Evolutionary conservation across 2,113 vertebrate genomes (phyloP), one percentile per base, ranked within the genome.

Genomic region (Irena cyanogastra): DNA sequence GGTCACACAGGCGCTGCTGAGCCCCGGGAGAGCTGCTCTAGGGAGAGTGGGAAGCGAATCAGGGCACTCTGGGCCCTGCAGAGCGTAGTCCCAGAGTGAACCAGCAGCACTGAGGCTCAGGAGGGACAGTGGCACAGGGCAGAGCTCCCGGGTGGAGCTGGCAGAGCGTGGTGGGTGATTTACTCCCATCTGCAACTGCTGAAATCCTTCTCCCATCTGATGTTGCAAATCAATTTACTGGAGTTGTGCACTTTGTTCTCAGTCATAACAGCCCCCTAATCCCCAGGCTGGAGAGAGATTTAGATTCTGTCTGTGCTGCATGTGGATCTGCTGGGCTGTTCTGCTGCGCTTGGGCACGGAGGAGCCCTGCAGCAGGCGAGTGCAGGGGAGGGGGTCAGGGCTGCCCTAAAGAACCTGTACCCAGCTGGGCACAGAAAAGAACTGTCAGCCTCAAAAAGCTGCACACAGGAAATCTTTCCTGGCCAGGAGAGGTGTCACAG

Each of bases 191-290:
- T 49, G 94, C 0, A 0, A 8, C 78, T 9, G 66, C 71, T 53
- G 2, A 83, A 95, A 86, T 52, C 85, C 88, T 90, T 65, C 65
- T 66, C 47, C 68, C 44, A 3, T 81, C 90, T 81, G 83, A 93
- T 77, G 91, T 4, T 70, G 88, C 80, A 71, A 11, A 89, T 91
- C 79, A 33, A 2, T 92, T 52, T 70, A 57, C 76, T 74, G 91
- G 86, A 83, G 91, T 94, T 71, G 94, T 70, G 86, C 80, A 52
- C 83, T 89, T 95, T 75, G 80, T 93, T 89, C 89, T 94, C 90
- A 22, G 80, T 59, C 35, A 28, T 47, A 83, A 93, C 83, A 95
- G 59, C 56, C 56, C 72, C 72, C 61, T 95, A 87, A 94, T 95
- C 93, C 96, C 80, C 4, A 6, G 86, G 71, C 68, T 71, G 91